phyloP scores from a whole-genome alignment of 2,888 invertebrate genomes.

The Drosophila anceps region DNA sequence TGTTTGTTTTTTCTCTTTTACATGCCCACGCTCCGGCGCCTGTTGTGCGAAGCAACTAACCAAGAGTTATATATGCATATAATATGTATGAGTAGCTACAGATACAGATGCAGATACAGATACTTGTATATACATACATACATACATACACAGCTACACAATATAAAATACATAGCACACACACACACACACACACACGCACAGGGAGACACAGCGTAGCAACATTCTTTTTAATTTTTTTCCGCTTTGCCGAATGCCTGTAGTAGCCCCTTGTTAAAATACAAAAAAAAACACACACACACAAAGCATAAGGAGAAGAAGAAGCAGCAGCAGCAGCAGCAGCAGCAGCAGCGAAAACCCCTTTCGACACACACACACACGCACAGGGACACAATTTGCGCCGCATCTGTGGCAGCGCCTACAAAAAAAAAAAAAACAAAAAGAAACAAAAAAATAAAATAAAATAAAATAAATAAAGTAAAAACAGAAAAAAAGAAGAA shows the following conservation, averaged over 20 bases:
- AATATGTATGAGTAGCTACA: slow-evolving; percentile 10
- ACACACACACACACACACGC: slow-evolving; percentile 4
- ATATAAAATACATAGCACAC: slow-evolving; percentile 11
- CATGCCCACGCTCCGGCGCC: slow-evolving; percentile 4
- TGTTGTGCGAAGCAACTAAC: slow-evolving; percentile 18
- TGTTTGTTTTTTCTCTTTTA: slow-evolving; percentile 19
- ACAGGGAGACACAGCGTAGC: background rate
- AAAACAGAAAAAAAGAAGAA: slow-evolving; percentile 11
- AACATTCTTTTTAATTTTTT: slow-evolving; percentile 31
- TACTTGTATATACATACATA: slow-evolving; percentile 20
- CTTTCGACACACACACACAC: slow-evolving; percentile 28
- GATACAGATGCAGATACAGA: slow-evolving; percentile 5
- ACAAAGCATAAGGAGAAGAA: slow-evolving; percentile 20
- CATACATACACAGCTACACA: background rate
- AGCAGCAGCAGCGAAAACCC: slow-evolving; percentile 17
- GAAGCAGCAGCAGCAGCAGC: slow-evolving; percentile 3
- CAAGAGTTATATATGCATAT: slow-evolving; percentile 22
- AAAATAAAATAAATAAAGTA: slow-evolving; percentile 6
- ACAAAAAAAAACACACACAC: slow-evolving; percentile 20
- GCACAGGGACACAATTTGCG: slow-evolving; percentile 35
- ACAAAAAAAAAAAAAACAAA: slow-evolving; percentile 38
- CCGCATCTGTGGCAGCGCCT: slow-evolving; percentile 52
- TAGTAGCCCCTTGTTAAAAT: slow-evolving; percentile 45
- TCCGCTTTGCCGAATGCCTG: slow-evolving; percentile 39
- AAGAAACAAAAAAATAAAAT: slow-evolving; percentile 4